Percentiles rank a stretch among this genome's conserved stretches.
These are phyloP conservation scores for Elymnias hypermnestra DNA, from an alignment of 1,140 invertebrate genomes.

Conservation along the genomic window DNA sequence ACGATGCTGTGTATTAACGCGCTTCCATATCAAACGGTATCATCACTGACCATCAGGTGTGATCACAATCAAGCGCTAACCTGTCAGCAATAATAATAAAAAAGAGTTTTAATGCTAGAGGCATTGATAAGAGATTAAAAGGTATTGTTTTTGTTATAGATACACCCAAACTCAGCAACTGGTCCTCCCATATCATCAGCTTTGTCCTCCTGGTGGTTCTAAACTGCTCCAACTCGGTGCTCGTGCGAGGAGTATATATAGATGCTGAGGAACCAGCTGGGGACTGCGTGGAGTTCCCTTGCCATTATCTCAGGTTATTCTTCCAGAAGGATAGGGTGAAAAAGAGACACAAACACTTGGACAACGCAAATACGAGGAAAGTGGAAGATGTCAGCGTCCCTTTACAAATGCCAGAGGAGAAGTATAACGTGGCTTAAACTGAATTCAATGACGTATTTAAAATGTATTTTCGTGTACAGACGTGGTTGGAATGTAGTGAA, in stretches of 20 bases:
- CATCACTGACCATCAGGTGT: too few species aligned
- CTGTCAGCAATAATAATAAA: too few species aligned
- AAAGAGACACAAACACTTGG: slow-evolving; percentile 72
- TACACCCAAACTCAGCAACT: slow-evolving; percentile 83
- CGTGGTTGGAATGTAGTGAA: too few species aligned
- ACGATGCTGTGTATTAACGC: too few species aligned
- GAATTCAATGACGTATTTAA: too few species aligned
- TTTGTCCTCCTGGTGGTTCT: slow-evolving; percentile 85
- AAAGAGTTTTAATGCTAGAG: too few species aligned
- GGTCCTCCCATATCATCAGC: slow-evolving; percentile 84
- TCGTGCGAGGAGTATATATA: slow-evolving; percentile 90
- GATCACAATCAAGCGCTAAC: too few species aligned
- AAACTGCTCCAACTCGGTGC: slow-evolving; percentile 89
- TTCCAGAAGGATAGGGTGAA: slow-evolving; percentile 81
- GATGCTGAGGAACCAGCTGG: slow-evolving; percentile 88
- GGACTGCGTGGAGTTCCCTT: slow-evolving; percentile 87
- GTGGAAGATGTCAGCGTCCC: slow-evolving; percentile 54
- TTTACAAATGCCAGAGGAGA: slow-evolving; percentile 55
- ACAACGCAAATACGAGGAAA: slow-evolving; percentile 33
- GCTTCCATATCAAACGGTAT: too few species aligned
- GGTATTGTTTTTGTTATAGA: too few species aligned
- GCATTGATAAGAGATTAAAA: too few species aligned
- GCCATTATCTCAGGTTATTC: slow-evolving; percentile 86
- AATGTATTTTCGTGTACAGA: too few species aligned
- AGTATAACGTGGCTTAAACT: too few species aligned